Conservation (phyloP, 2,113 vertebrate species). For the Callorhinus ursinus region DNA sequence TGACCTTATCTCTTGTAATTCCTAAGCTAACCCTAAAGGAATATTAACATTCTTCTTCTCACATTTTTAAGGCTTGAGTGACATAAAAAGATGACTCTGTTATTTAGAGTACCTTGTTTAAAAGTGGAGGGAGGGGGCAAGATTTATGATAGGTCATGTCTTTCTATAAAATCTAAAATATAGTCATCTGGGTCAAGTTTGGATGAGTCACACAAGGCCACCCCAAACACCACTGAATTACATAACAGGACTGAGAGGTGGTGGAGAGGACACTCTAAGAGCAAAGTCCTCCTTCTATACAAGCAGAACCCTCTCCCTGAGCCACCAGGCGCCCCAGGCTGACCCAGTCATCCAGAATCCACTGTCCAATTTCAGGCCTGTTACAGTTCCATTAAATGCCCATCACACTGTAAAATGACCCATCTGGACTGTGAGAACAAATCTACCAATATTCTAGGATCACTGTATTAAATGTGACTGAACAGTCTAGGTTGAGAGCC, state of each 20-base stretch:
- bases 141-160: not conserved
- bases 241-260: not conserved
- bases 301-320: not conserved
- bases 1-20: not conserved
- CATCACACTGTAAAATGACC: not conserved
- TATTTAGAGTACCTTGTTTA: not conserved
- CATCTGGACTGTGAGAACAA: not conserved
- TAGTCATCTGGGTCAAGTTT: not conserved
- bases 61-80: not conserved
- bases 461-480: not conserved
- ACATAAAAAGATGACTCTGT: not conserved
- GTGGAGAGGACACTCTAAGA: not conserved
- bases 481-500: not conserved
- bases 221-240: not conserved
- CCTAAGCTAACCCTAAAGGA: not conserved
- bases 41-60: not conserved
- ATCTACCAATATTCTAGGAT: not conserved
- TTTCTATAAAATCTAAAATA: not conserved
- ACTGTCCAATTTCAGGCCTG: not conserved
- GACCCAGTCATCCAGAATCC: not conserved
- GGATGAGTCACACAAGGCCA: not conserved
- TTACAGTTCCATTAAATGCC: not conserved
- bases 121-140: not conserved
- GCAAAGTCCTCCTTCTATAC: not conserved
- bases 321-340: not conserved